Evolutionary conservation across 2,797 vertebrate species (phyloP).

Genomic region (Myotis planiceps): DNA sequence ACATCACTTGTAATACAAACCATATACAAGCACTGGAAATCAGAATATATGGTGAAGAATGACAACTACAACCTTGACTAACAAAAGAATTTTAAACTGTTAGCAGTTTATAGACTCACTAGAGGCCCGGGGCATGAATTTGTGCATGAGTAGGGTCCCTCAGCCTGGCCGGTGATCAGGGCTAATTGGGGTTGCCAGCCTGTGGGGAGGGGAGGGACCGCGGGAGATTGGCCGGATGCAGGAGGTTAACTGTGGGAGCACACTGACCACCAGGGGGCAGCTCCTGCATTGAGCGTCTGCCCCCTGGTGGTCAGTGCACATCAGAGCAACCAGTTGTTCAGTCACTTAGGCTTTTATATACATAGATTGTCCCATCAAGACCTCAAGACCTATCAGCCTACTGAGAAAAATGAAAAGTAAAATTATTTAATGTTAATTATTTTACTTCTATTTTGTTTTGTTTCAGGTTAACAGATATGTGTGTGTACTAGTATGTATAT

Average conservation of each 20-base stretch:
- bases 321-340: no score
- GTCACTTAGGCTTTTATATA: no score
- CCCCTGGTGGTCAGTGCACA: no score
- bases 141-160: no score
- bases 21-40: neutral
- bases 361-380: neutral
- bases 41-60: neutral
- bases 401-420: neutral
- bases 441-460: conserved; percentile 4
- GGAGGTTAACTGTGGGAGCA: no score
- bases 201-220: accelerated
- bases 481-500: neutral
- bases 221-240: accelerated
- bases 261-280: no score
- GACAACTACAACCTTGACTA: neutral
- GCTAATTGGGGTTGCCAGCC: no score
- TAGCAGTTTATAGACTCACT: neutral
- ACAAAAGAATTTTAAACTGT: neutral
- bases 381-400: neutral
- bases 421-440: neutral
- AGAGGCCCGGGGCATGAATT: no score
- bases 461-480: neutral
- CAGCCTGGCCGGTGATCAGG: no score
- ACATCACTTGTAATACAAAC: neutral
- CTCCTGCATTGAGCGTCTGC: no score